Evolutionary conservation across 2,113 vertebrate species (phyloP).

Genomic region (Emberiza fucata): DNA sequence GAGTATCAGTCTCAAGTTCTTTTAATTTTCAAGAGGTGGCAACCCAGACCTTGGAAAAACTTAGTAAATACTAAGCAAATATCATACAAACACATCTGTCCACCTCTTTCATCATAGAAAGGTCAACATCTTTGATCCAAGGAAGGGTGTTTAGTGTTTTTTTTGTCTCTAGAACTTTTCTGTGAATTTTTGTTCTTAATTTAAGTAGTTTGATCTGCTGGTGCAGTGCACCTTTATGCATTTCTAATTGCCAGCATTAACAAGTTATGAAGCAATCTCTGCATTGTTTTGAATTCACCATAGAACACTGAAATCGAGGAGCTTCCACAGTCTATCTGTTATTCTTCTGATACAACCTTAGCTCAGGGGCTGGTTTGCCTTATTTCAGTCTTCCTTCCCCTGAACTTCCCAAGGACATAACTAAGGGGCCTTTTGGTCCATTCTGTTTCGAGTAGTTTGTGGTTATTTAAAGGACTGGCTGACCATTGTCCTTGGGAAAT

Average conservation of each 20-base stretch:
- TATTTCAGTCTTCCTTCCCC: neutral
- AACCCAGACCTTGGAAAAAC: neutral
- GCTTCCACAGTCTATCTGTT: neutral
- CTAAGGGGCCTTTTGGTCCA: neutral
- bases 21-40: neutral
- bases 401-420: neutral
- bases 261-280: neutral
- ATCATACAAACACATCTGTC: neutral
- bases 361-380: neutral
- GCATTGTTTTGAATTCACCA: rapidly evolving
- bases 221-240: neutral
- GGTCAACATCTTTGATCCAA: neutral
- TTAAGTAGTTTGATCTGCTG: neutral
- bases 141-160: neutral
- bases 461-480: neutral
- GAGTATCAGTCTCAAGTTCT: neutral
- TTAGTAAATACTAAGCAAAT: neutral
- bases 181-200: neutral
- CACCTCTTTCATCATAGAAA: neutral
- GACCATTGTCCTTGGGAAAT: neutral
- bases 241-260: neutral
- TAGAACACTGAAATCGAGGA: neutral
- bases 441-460: neutral
- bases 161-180: neutral
- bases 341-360: neutral